These are phyloP conservation scores for Trissolcus basalis DNA, from an alignment of 1,140 invertebrate species.

Conservation along the genomic window DNA sequence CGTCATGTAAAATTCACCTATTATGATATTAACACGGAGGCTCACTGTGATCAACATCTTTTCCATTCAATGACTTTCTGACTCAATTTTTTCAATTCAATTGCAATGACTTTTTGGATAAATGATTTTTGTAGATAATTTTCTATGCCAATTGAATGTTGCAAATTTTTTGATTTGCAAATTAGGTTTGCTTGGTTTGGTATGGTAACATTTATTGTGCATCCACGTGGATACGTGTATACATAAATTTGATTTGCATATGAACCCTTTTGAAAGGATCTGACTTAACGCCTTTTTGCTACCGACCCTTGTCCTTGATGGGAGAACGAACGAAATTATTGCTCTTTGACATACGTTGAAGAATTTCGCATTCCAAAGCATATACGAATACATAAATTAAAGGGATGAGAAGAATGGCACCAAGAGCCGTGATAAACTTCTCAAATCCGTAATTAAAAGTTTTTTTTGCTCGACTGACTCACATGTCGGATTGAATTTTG, in stretches of 20 bases:
- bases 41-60: constrained; percentile 20
- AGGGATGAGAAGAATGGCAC: constrained; percentile 35
- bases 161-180: constrained; percentile 5
- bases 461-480: constrained; percentile 7
- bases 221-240: constrained; percentile 47
- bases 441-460: constrained; percentile 48
- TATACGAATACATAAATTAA: constrained; percentile 32
- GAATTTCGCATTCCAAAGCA: constrained; percentile 51
- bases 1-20: constrained; percentile 50
- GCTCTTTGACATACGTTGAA: constrained; percentile 49
- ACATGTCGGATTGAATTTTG: constrained; percentile 22
- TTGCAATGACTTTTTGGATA: too few relatives aligned
- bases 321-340: constrained; percentile 47
- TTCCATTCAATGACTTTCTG: background rate
- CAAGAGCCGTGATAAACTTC: constrained; percentile 35
- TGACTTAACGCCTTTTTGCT: constrained; percentile 74
- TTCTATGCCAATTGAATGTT: too few relatives aligned
- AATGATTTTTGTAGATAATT: too few relatives aligned
- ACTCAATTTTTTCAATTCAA: too few relatives aligned
- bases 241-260: constrained; percentile 67
- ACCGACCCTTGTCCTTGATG: constrained; percentile 55
- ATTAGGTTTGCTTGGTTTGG: background rate
- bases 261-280: constrained; percentile 67
- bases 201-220: constrained; percentile 32
- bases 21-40: constrained; percentile 46